Conservation (phyloP, 2,888 invertebrate species). For the Poecilobothrus nobilitatus region DNA sequence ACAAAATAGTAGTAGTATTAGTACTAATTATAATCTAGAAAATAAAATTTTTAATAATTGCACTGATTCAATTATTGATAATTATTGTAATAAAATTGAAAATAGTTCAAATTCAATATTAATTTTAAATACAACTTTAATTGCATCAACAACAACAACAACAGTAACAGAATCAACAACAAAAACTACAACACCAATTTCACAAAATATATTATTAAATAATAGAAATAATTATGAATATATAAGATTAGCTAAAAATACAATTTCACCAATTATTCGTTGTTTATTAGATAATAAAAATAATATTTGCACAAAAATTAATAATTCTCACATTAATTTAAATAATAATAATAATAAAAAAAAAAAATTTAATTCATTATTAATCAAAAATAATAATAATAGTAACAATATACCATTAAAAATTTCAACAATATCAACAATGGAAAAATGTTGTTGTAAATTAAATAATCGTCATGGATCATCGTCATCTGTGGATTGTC, state of each 20-base stretch:
- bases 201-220: not conserved
- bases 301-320: not conserved
- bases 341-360: not conserved
- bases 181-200: not conserved
- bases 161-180: not conserved
- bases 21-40: not conserved
- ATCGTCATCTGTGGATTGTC: slow-evolving; percentile 9
- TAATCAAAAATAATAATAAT: too few relatives aligned
- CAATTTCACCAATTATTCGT: not conserved
- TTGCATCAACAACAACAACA: not conserved
- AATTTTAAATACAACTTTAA: not conserved
- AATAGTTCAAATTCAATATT: not conserved
- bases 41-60: not conserved
- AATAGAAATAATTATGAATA: not conserved
- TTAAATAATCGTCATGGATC: not conserved
- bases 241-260: not conserved
- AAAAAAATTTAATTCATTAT: too few relatives aligned
- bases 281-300: not conserved
- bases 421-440: not conserved
- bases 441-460: not conserved
- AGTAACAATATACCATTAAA: not conserved
- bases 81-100: not conserved
- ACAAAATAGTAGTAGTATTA: not conserved
- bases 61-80: not conserved
- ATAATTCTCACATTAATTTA: not conserved